These are phyloP conservation scores for Apamea sordens DNA, from an alignment of 2,888 invertebrate genomes.

Conservation along the genomic window DNA sequence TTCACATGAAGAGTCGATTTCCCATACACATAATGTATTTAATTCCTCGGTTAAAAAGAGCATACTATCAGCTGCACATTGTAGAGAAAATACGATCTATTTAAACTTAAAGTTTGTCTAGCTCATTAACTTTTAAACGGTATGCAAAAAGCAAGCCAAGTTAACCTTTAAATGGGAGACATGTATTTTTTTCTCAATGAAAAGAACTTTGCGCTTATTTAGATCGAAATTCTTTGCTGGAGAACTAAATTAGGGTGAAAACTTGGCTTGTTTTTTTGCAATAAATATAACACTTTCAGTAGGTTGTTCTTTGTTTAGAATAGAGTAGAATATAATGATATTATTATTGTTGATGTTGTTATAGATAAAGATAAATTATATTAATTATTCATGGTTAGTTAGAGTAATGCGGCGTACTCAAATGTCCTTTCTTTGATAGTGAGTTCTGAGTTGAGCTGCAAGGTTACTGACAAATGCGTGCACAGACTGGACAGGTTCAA, in stretches of 20 bases:
- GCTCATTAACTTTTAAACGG: constrained; percentile 39
- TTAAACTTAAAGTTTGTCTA: constrained; percentile 23
- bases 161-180: constrained; percentile 28
- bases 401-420: too few relatives aligned
- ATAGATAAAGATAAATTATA: neutral
- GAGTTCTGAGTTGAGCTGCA: too few relatives aligned
- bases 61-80: neutral
- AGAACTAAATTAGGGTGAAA: constrained; percentile 7
- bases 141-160: constrained; percentile 31
- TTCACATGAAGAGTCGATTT: neutral
- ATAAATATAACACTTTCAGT: neutral
- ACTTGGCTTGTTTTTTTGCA: neutral
- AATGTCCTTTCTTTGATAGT: too few relatives aligned
- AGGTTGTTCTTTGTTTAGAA: neutral
- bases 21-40: neutral
- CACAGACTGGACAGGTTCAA: too few relatives aligned
- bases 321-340: neutral
- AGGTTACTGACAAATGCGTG: too few relatives aligned
- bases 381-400: too few relatives aligned
- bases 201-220: constrained; percentile 24
- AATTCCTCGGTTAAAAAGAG: constrained; percentile 1
- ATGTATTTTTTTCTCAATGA: constrained; percentile 22
- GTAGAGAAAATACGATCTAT: constrained; percentile 9
- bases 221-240: constrained; percentile 27
- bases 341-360: neutral